Evolutionary conservation across 2,113 vertebrate species (phyloP).

Genomic region (Dasyprocta punctata): DNA sequence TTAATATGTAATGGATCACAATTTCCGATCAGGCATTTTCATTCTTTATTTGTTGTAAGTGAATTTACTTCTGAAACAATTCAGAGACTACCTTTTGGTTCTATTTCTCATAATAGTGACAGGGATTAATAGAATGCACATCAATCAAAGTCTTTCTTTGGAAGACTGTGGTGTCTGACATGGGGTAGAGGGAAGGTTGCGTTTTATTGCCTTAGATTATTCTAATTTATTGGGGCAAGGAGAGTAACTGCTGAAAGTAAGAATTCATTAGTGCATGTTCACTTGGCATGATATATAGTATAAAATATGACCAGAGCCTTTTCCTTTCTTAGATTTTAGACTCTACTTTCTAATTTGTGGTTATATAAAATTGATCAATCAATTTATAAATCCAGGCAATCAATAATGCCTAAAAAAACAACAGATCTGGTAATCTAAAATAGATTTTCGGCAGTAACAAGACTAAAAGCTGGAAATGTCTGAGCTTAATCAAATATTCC

Average conservation of each 20-base stretch:
- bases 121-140: not conserved
- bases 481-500: conserved; percentile 66
- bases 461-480: conserved; percentile 83
- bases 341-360: conserved; percentile 33
- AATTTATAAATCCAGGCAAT: conserved; percentile 32
- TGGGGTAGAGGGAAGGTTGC: not conserved
- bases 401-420: conserved; percentile 46
- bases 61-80: conserved; percentile 32
- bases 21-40: not conserved
- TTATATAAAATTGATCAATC: conserved; percentile 27
- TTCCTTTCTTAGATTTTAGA: conserved; percentile 34
- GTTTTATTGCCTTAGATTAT: conserved; percentile 5
- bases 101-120: not conserved
- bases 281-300: not conserved
- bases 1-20: not conserved
- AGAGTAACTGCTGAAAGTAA: not conserved
- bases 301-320: conserved; percentile 49
- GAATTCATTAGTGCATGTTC: not conserved
- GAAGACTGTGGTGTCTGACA: not conserved
- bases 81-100: not conserved
- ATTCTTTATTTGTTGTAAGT: not conserved
- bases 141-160: not conserved
- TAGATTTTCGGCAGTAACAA: conserved; percentile 49
- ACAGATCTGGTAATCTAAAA: not conserved
- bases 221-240: not conserved